Conservation (phyloP, 1,140 invertebrate species). For the Lethocerus indicus region DNA sequence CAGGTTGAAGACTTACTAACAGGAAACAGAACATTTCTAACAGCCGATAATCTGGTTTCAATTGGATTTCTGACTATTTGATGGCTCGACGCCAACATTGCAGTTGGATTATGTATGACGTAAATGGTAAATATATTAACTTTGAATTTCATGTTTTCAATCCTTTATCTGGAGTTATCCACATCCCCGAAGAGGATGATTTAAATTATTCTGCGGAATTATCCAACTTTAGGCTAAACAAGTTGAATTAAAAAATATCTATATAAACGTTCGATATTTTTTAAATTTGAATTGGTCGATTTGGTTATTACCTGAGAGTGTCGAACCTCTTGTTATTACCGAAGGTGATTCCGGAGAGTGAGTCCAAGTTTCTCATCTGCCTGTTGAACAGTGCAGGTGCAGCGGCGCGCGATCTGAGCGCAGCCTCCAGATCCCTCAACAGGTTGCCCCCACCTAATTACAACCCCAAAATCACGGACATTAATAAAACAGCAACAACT, state of each 20-base stretch:
- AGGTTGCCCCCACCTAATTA: constrained; percentile 20
- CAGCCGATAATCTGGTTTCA: too few relatives aligned
- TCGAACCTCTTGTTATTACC: constrained; percentile 18
- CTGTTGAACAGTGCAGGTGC: constrained; percentile 10
- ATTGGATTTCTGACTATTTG: too few relatives aligned
- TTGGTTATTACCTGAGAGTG: constrained; percentile 8
- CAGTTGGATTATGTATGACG: too few relatives aligned
- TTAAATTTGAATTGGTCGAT: background rate
- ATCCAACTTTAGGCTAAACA: background rate
- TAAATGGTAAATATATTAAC: too few relatives aligned
- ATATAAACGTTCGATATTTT: background rate
- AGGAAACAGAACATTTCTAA: too few relatives aligned
- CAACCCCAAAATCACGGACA: too few relatives aligned
- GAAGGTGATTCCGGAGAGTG: constrained; percentile 18
- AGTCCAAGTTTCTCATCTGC: constrained; percentile 17
- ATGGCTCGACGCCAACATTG: too few relatives aligned
- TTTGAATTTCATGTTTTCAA: background rate
- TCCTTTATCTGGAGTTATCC: background rate
- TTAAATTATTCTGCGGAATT: background rate
- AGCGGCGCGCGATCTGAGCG: constrained; percentile 12
- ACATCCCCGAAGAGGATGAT: background rate
- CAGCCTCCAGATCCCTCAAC: constrained; percentile 16
- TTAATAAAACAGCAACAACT: too few relatives aligned
- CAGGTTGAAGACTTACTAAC: too few relatives aligned
- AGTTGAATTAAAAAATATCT: background rate